Conservation (phyloP, 1,140 invertebrate genomes). For the Pachypeltis micranthus region DNA sequence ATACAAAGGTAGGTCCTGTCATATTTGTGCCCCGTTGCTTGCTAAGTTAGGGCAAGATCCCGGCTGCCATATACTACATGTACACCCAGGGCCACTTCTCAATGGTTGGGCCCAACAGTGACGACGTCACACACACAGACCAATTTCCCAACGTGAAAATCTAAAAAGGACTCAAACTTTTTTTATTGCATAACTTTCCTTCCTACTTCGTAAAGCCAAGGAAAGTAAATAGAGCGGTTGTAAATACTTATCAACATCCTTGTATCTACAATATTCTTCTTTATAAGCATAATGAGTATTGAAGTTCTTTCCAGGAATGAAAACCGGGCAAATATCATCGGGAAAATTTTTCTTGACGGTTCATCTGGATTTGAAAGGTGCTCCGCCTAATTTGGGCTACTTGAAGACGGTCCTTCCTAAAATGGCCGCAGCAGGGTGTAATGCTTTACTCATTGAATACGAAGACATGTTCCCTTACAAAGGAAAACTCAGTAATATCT, state of each 20-base stretch:
- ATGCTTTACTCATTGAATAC: slow-evolving; percentile 40
- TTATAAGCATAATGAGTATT: neutral
- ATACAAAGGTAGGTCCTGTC: too few species aligned
- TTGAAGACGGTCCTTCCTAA: slow-evolving; percentile 41
- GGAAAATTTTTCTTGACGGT: slow-evolving; percentile 6
- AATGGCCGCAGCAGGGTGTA: slow-evolving; percentile 41
- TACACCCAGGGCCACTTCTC: too few species aligned
- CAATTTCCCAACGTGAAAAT: too few species aligned
- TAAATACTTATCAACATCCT: neutral
- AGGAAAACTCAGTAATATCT: slow-evolving; percentile 32
- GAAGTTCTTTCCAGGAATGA: neutral
- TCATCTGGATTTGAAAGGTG: slow-evolving; percentile 31
- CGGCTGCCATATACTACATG: too few species aligned
- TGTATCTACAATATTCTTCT: neutral
- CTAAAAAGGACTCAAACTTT: neutral
- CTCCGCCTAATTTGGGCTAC: slow-evolving; percentile 39
- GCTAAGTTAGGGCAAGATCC: too few species aligned
- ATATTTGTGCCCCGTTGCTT: too few species aligned
- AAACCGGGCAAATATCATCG: neutral
- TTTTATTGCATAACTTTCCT: too few species aligned
- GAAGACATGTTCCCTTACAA: slow-evolving; percentile 44
- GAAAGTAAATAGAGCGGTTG: too few species aligned
- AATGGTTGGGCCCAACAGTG: too few species aligned
- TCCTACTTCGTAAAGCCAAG: too few species aligned
- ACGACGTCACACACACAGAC: too few species aligned